Evolutionary conservation across 2,113 vertebrate species (phyloP), one percentile per base, ranked within the genome.

Genomic region (Paraplagusia blochii): DNA sequence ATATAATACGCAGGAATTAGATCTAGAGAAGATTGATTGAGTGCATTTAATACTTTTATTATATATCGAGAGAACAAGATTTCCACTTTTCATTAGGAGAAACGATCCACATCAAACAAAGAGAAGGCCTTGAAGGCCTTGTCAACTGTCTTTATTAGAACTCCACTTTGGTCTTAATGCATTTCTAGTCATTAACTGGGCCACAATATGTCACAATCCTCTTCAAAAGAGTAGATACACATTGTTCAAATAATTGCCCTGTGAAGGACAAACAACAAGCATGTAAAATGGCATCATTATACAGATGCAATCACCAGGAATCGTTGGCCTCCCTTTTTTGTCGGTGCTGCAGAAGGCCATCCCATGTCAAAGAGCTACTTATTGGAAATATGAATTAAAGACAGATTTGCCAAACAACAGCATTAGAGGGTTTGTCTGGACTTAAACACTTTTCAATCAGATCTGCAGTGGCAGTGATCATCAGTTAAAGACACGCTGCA

Each of bases 181-280:
- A 86, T 82, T 85, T 79, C 59, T 75, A 69, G 66, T 88, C 80
- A 83, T 89, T 83, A 86, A 70, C 74, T 48, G 50, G 65, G 63
- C 38, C 81, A 85, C 68, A 74, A 67, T 71, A 64, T 78, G 75
- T 81, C 82, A 81, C 62, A 76, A 68, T 73, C 70, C 77, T 84
- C 73, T 85, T 84, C 51, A 86, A 80, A 79, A 83, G 70, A 81
- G 78, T 80, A 80, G 70, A 63, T 76, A 69, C 67, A 76, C 66
- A 76, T 88, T 88, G 82, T 87, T 81, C 69, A 71, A 83, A 84
- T 85, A 86, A 88, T 87, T 87, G 69, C 69, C 66, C 67, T 42
- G 63, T 76, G 88, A 90, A 90, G 88, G 88, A 83, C 89, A 89
- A 87, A 88, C 76, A 87, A 76, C 64, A 46, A 35, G 53, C 64